Evolutionary conservation across 2,888 invertebrate genomes (phyloP), one percentile per base, ranked within the genome.

Genomic region (Abscondita cerata): DNA sequence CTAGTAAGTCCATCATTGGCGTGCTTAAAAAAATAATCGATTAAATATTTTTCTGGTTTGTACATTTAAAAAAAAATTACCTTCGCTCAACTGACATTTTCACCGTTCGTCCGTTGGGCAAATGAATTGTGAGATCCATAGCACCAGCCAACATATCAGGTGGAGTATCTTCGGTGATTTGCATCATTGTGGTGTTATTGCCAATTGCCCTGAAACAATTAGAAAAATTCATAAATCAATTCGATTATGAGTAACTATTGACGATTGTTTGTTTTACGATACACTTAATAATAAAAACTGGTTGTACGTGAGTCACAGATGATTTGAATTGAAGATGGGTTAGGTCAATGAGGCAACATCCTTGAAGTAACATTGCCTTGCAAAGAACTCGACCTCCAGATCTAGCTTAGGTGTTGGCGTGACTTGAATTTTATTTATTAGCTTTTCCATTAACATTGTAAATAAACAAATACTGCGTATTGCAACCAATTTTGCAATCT

Each of bases 1-100:
- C 87, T 68, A 90, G 82, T 47, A 91, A 83, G 76, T 91, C 91
- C 88, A 90, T 88, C 89, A 91, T 90, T 33, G 90, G 90, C 18
- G 89, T 89, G 76, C 90, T 90, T n/a, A n/a, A n/a, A n/a, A n/a
- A n/a, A n/a, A n/a, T n/a, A n/a, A n/a, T n/a, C n/a, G n/a, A n/a
- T n/a, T n/a, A n/a, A n/a, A n/a, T n/a, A n/a, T n/a, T n/a, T n/a
- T n/a, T n/a, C n/a, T n/a, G n/a, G n/a, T n/a, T 18, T 6, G 20
- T 48, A 48, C 11, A 20, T 38, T 52, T 52, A 52, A 18, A 20
- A 31, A 46, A 50, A 53, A 25, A 36, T 44, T 52, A 86, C 86
- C 85, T 85, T 74, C 85, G 77, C 74, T 85, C 84, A 46, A 86
- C 84, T 62, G 83, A 81, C 82, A 84, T 84, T 71, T 82, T 82